Base-by-base conservation (phyloP, 1,140 invertebrate genomes). In the Drosophila prosaltans region DNA sequence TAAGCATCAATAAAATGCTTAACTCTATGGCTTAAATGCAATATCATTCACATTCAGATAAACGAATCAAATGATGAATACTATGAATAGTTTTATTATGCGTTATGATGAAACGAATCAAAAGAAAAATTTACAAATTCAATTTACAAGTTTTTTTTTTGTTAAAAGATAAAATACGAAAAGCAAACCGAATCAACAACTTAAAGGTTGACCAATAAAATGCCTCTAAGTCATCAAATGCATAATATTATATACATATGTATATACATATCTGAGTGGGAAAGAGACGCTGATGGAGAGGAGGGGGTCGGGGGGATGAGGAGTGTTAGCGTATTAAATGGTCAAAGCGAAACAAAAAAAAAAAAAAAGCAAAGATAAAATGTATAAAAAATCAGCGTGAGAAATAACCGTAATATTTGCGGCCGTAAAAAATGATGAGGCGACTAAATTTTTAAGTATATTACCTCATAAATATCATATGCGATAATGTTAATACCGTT, bases 191-290 rank as follows among this genome's bases (percentile, higher is more conserved):
- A 69, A 63, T 41, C 60, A 45, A 16, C 41, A 64, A 32, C 59
- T 40, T 45, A 40, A 77, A 36, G 32, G 65, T 69, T 77, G 58
- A 36, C 61, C 43, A 73, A 77, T 77, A 77, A 77, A 77, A 70
- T 48, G 58, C 39, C 62, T 36, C 62, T 65, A 70, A 74, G 66
- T 70, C 54, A 6, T n/a, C 8, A 70, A 69, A 67, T 10, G 41
- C 45, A 51, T 51, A 51, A 51, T 51, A 10, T 51, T 48, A 48
- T 48, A 21, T 21, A 24, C 24, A 24, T 48, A 21, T 1, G 16
- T 16, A 43, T 11, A 43, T 21, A 21, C 2, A 21, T 2, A 6
- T 21, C 16, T 48, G 45, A 10, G 45, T 26, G 45, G 26, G 24
- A 51, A 24, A 51, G 41, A 43, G 41, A 43, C 3, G 8, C 16